Evolutionary conservation across 2,113 vertebrate species (phyloP), one percentile per base, ranked within the genome.

Genomic region (Cheirogaleus medius): DNA sequence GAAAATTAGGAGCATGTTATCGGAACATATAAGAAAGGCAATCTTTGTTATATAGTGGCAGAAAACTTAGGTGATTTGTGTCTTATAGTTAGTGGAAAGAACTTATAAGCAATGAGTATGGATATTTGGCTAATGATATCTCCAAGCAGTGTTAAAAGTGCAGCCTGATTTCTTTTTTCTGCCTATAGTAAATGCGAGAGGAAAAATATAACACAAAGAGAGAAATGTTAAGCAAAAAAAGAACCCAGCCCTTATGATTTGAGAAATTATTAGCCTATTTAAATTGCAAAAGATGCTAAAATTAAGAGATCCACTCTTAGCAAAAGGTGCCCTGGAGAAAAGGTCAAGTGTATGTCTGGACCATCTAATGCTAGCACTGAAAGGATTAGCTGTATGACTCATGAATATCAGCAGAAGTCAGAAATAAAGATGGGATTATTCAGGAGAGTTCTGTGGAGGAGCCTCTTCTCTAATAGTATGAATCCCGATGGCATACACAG

Each of bases 261-360:
- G 15, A 49, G n/a, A 78, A n/a, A 83, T 21, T 68, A 21, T 39
- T 32, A 78, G 12, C 4, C 20, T 74, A 29, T 69, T 37, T 29
- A 87, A 76, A 86, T 83, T 60, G 18, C 44, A 94, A 93, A 88
- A 73, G 23, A 81, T 23, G 32, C 37, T 87, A 39, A 82, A 91
- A 58, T 77, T 71, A 86, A 80, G 39, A 56, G 32, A 92, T 6
- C 74, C 4, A 54, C n/a, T 77, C 7, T 58, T 47, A 76, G 37
- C 34, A 88, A 95, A 94, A 44, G 32, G n/a, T 58, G 39, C 42
- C 71, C 32, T n/a, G 39, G 27, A 83, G 60, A 86, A 42, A 93
- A 83, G 13, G 13, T 5, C 2, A 44, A 68, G 1, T 58, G 64
- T 29, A 14, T 34, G 44, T 3, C 47, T 44, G 23, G 52, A 54